phyloP scores from a whole-genome alignment of 2,888 invertebrate genomes.

The Amphiduros pacificus region DNA sequence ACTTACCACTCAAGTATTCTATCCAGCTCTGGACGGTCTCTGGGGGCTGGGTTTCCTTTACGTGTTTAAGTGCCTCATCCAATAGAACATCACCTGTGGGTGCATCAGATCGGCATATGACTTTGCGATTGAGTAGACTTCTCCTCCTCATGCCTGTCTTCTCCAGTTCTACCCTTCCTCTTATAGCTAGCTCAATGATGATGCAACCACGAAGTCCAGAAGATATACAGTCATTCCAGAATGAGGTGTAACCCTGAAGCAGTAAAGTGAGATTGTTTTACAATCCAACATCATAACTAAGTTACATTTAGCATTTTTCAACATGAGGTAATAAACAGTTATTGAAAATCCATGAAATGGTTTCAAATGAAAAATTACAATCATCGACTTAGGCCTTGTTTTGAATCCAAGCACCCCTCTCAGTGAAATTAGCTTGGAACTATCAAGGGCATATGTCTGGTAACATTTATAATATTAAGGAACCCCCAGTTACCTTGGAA shows the following conservation, averaged over 20 bases:
- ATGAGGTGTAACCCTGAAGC: conserved; percentile 72
- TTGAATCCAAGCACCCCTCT: no score
- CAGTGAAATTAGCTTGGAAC: no score
- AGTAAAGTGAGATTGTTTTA: no score
- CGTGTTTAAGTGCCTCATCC: conserved; percentile 86
- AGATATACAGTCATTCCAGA: conserved; percentile 99
- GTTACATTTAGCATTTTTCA: no score
- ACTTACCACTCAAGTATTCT: conserved; percentile 94
- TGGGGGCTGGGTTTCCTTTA: conserved; percentile 96
- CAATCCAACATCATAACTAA: no score
- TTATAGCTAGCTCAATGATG: conserved; percentile 91
- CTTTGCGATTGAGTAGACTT: conserved; percentile 83
- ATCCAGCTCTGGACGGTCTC: conserved; percentile 99
- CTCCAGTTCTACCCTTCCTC: conserved; percentile 94
- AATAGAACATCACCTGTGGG: conserved; percentile 96
- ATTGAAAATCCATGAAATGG: no score
- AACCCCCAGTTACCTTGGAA: no score
- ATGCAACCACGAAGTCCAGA: conserved; percentile 98
- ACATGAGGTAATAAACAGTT: no score
- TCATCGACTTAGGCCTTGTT: no score
- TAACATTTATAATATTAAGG: no score
- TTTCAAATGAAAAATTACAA: no score
- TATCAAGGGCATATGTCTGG: no score
- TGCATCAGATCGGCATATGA: conserved; percentile 75
- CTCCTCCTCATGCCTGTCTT: conserved; percentile 90